phyloP scores from a whole-genome alignment of 1,140 invertebrate species.

The Aphis gossypii region DNA sequence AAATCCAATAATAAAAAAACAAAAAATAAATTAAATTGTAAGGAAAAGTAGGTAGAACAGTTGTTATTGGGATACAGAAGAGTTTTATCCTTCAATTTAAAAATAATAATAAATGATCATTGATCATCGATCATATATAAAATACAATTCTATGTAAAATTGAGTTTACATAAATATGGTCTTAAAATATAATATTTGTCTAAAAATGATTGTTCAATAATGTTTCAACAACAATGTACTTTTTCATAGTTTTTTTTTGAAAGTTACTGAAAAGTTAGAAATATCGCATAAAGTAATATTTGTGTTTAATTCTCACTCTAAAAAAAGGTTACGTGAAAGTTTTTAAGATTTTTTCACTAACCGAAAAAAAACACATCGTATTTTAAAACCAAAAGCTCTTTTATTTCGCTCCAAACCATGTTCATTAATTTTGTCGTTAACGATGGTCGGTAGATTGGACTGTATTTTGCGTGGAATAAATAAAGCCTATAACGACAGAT shows the following conservation, averaged over 20 bases:
- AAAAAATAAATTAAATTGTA: background rate
- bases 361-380: background rate
- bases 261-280: background rate
- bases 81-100: background rate
- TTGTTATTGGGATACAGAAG: background rate
- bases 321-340: background rate
- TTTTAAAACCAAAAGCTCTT: background rate
- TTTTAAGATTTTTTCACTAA: background rate
- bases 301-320: background rate
- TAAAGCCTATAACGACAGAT: background rate
- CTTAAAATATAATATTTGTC: background rate
- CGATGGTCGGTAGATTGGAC: background rate
- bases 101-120: background rate
- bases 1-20: background rate
- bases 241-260: background rate
- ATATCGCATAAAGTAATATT: background rate
- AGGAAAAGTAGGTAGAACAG: background rate
- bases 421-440: constrained; percentile 14
- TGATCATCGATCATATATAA: background rate
- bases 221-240: background rate
- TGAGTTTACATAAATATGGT: background rate
- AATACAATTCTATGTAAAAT: background rate
- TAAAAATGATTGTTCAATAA: background rate
- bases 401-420: background rate
- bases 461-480: background rate